A percentile compares a stretch with the other conserved stretches of the same genome.
These are phyloP conservation scores for Nomada hirtipes DNA, from an alignment of 2,888 invertebrate species.

Conservation along the genomic window DNA sequence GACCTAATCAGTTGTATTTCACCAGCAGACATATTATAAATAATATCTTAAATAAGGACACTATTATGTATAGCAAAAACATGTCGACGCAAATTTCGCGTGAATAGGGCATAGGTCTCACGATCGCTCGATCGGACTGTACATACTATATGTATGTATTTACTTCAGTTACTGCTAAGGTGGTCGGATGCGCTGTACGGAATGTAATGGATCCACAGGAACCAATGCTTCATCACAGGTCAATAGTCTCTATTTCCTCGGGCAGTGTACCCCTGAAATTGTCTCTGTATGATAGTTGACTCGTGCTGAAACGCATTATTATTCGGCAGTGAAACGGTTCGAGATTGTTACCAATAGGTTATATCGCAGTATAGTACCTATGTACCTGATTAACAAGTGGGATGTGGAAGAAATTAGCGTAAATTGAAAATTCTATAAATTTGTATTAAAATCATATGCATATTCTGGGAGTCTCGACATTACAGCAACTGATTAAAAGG, in stretches of 20 bases:
- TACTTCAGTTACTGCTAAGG: background rate
- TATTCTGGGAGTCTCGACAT: too few relatives aligned
- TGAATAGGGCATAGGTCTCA: too few relatives aligned
- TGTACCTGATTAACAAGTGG: background rate
- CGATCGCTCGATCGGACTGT: too few relatives aligned
- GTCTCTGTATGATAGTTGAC: constrained; percentile 4
- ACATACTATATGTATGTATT: background rate
- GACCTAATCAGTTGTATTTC: too few relatives aligned
- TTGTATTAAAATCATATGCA: too few relatives aligned
- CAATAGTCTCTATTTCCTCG: constrained; percentile 17
- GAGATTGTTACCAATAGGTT: background rate
- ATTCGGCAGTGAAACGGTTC: background rate
- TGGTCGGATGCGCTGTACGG: background rate
- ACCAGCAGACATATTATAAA: too few relatives aligned
- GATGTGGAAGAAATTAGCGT: too few relatives aligned
- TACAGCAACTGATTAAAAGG: too few relatives aligned
- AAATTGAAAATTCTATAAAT: too few relatives aligned
- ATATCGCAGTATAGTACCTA: background rate
- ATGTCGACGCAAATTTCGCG: too few relatives aligned
- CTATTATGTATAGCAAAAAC: too few relatives aligned
- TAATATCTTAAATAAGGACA: too few relatives aligned
- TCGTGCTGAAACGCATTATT: background rate
- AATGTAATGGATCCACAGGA: constrained; percentile 7
- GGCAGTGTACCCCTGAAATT: constrained; percentile 9
- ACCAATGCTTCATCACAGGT: constrained; percentile 18